Base-by-base conservation (phyloP, 2,113 vertebrate species). In the Thunnus maccoyii region DNA sequence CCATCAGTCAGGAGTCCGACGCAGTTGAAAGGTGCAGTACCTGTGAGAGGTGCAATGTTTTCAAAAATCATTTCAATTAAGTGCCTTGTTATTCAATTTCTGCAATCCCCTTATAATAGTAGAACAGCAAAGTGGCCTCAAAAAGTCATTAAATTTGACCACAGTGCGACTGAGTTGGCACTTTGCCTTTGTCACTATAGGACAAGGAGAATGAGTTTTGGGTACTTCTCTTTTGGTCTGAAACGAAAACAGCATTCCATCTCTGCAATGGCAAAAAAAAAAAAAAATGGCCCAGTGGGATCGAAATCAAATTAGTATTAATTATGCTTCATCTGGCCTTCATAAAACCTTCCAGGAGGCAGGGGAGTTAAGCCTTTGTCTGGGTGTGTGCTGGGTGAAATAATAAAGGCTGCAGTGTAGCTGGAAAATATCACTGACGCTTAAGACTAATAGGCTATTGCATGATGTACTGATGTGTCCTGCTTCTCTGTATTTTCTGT, bases 231-330 rank as follows among this genome's bases (percentile, higher is more conserved):
- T 73, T 89, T 80, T 85, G 72, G 82, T 86, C 73, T 85, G 64
- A 36, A 69, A 84, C 30, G 55, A 79, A 86, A 90, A 89, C 82
- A 62, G 27, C 68, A 57, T 82, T 83, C 56, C 30, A 62, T 77
- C 76, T 50, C 52, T 75, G 80, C 66, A 80, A 70, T 52, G 58
- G 63, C 27, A 30, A 30, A 30, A 30, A 30, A 51, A 66, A 56
- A 66, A 74, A 55, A 84, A 80, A 80, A 41, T 51, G 57, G 68
- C 86, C 90, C 87, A 80, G 60, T 82, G 93, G 90, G 78, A 89
- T 76, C 57, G 41, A 88, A 93, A 91, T 78, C 66, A 87, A 93
- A 94, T 92, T 88, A 92, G 87, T 94, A 91, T 92, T 81, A 94
- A 90, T 93, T 89, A 88, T 84, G 90, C 86, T 91, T 94, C 88